Base-by-base conservation (phyloP, 2,113 vertebrate genomes). In the Prietella phreatophila region DNA sequence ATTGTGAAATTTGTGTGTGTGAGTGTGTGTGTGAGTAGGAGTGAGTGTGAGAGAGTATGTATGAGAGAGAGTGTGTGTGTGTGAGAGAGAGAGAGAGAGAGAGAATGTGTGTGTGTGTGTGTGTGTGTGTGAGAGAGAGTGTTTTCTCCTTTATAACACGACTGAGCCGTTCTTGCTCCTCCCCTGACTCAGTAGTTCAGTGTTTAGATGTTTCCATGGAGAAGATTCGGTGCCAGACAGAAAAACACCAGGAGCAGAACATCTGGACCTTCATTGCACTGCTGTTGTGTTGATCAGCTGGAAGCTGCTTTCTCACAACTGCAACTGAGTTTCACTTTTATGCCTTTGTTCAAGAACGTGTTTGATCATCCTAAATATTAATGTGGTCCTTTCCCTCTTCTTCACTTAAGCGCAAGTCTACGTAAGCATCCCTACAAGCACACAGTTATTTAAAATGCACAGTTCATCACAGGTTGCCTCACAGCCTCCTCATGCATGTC, bases 141-240 rank as follows among this genome's bases (percentile, higher is more conserved):
- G 42, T 76, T 76, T 50, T 76, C 11, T 50, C 25, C 13, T 79
- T 30, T 53, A 27, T 53, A 79, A n/a, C 42, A 79, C 42, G n/a
- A 53, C 47, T 9, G 5, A 53, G 10, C 22, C 22, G 15, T 11
- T 80, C n/a, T 80, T 56, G 78, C 78, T 80, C n/a, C 27, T 33
- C 42, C n/a, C 13, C 47, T 79, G 25, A 30, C 17, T 50, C 14
- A 14, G 22, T 76, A 0, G 9, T 76, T 76, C 39, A 13, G 1
- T 53, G 25, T 55, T 15, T 0, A 14, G 4, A 10, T 78, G 3
- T 79, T 78, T 79, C 15, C n/a, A 36, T 33, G 67, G 30, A 75
- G 36, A 75, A 42, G 42, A 27, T 76, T 76, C 22, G 19, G 50
- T 80, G 27, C 78, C 53, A 80, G 78, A 80, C 78, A 80, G 78